These are phyloP conservation scores for Oncorhynchus mykiss DNA, from an alignment of 2,113 vertebrate species.

Conservation along the genomic window DNA sequence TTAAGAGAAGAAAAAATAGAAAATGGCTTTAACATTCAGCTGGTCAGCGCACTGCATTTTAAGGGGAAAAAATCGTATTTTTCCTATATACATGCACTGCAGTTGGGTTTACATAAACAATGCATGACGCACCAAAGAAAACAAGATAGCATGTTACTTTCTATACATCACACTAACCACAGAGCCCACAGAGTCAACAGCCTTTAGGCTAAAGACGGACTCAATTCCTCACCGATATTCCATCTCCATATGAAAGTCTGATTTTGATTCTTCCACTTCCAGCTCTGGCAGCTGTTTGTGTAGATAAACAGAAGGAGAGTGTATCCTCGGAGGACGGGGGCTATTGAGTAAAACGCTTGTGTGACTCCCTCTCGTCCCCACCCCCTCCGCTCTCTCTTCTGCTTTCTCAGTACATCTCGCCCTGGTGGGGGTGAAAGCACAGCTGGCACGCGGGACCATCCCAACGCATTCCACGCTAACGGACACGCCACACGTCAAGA, in stretches of 20 bases:
- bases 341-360: constrained; percentile 42
- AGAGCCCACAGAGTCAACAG: neutral
- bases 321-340: constrained; percentile 42
- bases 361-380: constrained; percentile 25
- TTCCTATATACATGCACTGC: neutral
- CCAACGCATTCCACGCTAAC: constrained; percentile 41
- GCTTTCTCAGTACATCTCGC: constrained; percentile 43
- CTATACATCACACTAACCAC: neutral
- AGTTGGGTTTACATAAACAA: neutral
- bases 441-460: constrained; percentile 49
- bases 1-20: constrained; percentile 3
- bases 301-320: constrained; percentile 50
- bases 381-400: neutral
- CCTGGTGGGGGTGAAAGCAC: constrained; percentile 46
- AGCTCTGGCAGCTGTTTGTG: constrained; percentile 59
- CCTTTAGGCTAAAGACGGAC: neutral
- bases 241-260: constrained; percentile 30
- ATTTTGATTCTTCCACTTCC: constrained; percentile 43
- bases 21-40: neutral
- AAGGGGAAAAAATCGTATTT: neutral
- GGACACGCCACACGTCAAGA: constrained; percentile 19
- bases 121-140: neutral
- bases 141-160: neutral
- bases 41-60: neutral
- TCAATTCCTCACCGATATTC: constrained; percentile 25